phyloP scores from a whole-genome alignment of 2,888 invertebrate genomes.

The Phyllotreta striolata region DNA sequence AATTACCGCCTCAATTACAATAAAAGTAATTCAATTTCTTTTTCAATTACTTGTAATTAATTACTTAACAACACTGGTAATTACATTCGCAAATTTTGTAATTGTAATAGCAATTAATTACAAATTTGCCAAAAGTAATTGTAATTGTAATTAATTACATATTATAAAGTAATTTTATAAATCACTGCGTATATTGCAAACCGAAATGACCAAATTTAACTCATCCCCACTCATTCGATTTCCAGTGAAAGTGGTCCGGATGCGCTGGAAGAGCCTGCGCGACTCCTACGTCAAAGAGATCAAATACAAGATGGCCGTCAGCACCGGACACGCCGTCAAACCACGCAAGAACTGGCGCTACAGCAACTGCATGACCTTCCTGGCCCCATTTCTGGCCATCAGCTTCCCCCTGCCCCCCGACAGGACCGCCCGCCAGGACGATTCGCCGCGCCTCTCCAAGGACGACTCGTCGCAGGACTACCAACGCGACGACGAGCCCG shows the following conservation, averaged over 20 bases:
- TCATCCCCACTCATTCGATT: constrained; percentile 18
- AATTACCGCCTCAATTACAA: too few species aligned
- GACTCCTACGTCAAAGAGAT: constrained; percentile 43
- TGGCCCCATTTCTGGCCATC: constrained; percentile 37
- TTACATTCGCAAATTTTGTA: too few species aligned
- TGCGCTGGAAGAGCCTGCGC: constrained; percentile 43
- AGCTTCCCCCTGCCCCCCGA: constrained; percentile 29
- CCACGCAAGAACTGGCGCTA: constrained; percentile 40
- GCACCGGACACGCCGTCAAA: constrained; percentile 32
- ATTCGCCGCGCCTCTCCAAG: constrained; percentile 20
- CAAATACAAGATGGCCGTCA: constrained; percentile 37
- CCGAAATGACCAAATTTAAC: not conserved
- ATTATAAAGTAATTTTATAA: too few species aligned
- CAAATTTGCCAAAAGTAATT: too few species aligned
- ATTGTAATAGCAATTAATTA: too few species aligned
- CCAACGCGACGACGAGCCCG: constrained; percentile 1
- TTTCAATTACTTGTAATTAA: too few species aligned
- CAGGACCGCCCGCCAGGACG: constrained; percentile 21
- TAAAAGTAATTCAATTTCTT: too few species aligned
- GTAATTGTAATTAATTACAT: too few species aligned
- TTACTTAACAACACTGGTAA: too few species aligned
- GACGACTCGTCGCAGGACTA: constrained; percentile 13
- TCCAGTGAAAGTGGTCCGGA: constrained; percentile 39
- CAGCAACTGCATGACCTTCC: constrained; percentile 39
- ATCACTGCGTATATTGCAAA: too few species aligned